phyloP scores from a whole-genome alignment of 2,888 invertebrate species.

The Diploptera punctata region DNA sequence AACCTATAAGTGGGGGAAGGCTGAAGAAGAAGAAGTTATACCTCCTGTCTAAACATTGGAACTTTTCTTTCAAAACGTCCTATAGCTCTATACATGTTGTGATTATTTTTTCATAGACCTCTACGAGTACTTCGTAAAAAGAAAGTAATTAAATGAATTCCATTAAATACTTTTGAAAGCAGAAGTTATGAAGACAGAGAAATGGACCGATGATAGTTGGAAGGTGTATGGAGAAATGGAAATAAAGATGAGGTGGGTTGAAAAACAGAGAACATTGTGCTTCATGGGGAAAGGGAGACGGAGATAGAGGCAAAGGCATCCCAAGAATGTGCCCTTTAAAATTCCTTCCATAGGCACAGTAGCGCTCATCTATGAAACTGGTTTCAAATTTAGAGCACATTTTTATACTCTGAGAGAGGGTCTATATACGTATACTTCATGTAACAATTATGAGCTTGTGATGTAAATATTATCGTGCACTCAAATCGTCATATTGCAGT shows the following conservation, averaged over 20 bases:
- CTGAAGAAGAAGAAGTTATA: too few relatives aligned
- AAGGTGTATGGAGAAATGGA: background rate
- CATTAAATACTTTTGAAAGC: too few relatives aligned
- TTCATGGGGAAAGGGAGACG: background rate
- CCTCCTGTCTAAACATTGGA: too few relatives aligned
- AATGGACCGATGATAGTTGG: too few relatives aligned
- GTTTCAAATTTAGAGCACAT: conserved; percentile 29
- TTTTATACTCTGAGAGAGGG: background rate
- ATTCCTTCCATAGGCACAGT: conserved; percentile 17
- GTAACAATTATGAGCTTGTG: conserved; percentile 25
- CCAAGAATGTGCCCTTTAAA: conserved; percentile 18
- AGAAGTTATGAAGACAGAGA: too few relatives aligned
- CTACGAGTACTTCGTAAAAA: too few relatives aligned
- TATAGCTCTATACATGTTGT: too few relatives aligned
- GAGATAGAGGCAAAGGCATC: background rate
- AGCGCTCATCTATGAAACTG: conserved; percentile 28
- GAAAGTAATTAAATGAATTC: too few relatives aligned
- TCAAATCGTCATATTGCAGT: too few relatives aligned
- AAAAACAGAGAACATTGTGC: background rate
- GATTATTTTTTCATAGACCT: too few relatives aligned
- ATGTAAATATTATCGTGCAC: background rate
- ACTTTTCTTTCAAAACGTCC: too few relatives aligned
- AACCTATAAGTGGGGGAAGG: too few relatives aligned
- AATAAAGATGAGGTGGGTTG: conserved; percentile 4
- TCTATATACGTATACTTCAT: conserved; percentile 5